Evolutionary conservation across 2,888 invertebrate genomes (phyloP).

Genomic region (Nudaria mundana): DNA sequence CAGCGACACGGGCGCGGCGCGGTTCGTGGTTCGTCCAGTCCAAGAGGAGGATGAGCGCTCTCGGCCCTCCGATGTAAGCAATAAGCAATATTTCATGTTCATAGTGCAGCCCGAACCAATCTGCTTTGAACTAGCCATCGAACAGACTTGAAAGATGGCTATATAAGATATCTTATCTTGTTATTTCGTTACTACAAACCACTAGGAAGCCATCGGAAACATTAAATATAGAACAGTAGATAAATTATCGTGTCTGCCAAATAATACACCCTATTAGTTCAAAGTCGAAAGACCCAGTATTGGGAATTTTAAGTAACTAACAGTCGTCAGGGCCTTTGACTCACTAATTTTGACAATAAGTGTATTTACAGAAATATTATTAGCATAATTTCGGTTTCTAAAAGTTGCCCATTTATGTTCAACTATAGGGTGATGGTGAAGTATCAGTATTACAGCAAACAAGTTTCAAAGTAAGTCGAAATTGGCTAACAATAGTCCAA

Average conservation of each 20-base stretch:
- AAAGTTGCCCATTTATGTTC: constrained; percentile 14
- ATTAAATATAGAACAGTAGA: too few relatives aligned
- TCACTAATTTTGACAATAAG: too few relatives aligned
- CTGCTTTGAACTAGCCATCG: neutral
- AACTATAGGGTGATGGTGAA: constrained; percentile 24
- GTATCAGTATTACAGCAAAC: constrained; percentile 31
- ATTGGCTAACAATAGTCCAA: neutral
- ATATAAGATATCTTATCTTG: neutral
- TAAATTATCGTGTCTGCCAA: too few relatives aligned
- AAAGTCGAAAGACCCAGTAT: too few relatives aligned
- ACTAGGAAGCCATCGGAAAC: too few relatives aligned
- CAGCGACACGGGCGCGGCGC: constrained; percentile 75
- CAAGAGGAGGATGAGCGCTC: constrained; percentile 85
- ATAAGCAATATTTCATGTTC: constrained; percentile 7
- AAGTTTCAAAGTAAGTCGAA: constrained; percentile 21
- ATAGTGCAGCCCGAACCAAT: constrained; percentile 12
- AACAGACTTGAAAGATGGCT: neutral
- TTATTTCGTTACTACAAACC: neutral
- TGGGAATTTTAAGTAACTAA: too few relatives aligned
- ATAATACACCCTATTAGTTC: too few relatives aligned
- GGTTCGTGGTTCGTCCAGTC: constrained; percentile 85
- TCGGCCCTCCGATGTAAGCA: constrained; percentile 74
- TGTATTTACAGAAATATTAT: too few relatives aligned
- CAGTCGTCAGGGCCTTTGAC: too few relatives aligned
- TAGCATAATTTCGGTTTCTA: too few relatives aligned